Base-by-base conservation (phyloP, 2,113 vertebrate genomes). In the Hucho hucho region DNA sequence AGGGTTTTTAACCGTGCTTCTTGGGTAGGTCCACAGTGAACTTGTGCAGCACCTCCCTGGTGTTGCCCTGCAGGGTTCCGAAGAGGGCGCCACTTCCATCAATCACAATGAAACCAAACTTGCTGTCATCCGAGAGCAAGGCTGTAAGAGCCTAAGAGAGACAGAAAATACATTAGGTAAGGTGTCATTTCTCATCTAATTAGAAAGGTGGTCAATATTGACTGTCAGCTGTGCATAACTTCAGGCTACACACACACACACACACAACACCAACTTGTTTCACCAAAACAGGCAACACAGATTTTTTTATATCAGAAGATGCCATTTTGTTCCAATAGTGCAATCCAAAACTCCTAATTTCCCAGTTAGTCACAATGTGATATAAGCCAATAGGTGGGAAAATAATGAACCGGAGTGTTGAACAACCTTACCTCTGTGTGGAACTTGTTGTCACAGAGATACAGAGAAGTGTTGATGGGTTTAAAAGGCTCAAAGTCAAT, bases 401-500 rank as follows among this genome's bases (percentile, higher is more conserved):
- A 2, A 12, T 11, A 43, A 43, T 43, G 37, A 9, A 43, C 9
- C 9, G 9, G 37, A 43, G 37, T 43, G 16, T 53, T 53, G 12
- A 53, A 53, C 49, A 53, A 18, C 13, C 80, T 81, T 78, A 99
- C 98, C 96, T 99, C 97, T 3, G 97, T 99, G 89, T 99, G 98
- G 92, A 99, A 99, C 94, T 99, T 99, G 94, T 99, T 99, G 93
- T 99, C 98, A 84, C 98, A 99, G 91, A 99, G 96, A 90, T 99
- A 99, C 84, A 99, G 92, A 13, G 98, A 99, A 0, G 98, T 99
- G 94, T 99, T 99, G 93, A 99, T 99, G 92, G 98, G 97, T 94
- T 99, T 99, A 91, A 99, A 99, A 91, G 98, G 98, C 91, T 99
- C 98, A 92, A 99, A 99, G 92, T 99, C 98, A 75, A 99, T 99